These are phyloP conservation scores for Epinotia bilunana DNA, from an alignment of 2,888 invertebrate species.

Conservation along the genomic window DNA sequence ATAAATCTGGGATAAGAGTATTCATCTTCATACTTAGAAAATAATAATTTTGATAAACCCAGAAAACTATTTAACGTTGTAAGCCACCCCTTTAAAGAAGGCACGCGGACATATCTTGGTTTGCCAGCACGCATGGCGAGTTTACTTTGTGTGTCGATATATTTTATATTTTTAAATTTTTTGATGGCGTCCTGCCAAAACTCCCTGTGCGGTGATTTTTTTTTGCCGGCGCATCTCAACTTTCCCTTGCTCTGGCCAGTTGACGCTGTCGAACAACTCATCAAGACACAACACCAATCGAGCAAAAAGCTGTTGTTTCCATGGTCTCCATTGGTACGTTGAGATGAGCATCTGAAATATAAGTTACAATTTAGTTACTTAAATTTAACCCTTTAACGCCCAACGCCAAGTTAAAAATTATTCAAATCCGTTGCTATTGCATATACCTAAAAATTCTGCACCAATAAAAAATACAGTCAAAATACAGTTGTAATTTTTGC, in stretches of 20 bases:
- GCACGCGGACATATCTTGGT: conserved; percentile 42
- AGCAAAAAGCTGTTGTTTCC: not conserved
- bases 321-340: not conserved
- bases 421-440: too few relatives aligned
- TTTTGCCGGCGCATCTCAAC: not conserved
- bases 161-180: conserved; percentile 38
- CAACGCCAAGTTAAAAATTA: too few relatives aligned
- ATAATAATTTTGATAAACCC: conserved; percentile 46
- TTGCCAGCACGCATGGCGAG: conserved; percentile 24
- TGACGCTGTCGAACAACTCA: not conserved
- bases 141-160: conserved; percentile 39
- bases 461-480: too few relatives aligned
- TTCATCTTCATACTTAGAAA: conserved; percentile 44
- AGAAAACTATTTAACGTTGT: conserved; percentile 47
- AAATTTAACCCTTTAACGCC: too few relatives aligned
- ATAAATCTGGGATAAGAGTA: conserved; percentile 48
- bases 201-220: not conserved
- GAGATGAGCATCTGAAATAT: not conserved
- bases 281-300: not conserved
- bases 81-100: conserved; percentile 47
- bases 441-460: too few relatives aligned
- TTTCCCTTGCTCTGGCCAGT: conserved; percentile 5
- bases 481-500: too few relatives aligned
- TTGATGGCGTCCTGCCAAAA: not conserved
- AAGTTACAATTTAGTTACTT: not conserved